Evolutionary conservation across 2,113 vertebrate genomes (phyloP).

Genomic region (Erythrocercus mccallii): DNA sequence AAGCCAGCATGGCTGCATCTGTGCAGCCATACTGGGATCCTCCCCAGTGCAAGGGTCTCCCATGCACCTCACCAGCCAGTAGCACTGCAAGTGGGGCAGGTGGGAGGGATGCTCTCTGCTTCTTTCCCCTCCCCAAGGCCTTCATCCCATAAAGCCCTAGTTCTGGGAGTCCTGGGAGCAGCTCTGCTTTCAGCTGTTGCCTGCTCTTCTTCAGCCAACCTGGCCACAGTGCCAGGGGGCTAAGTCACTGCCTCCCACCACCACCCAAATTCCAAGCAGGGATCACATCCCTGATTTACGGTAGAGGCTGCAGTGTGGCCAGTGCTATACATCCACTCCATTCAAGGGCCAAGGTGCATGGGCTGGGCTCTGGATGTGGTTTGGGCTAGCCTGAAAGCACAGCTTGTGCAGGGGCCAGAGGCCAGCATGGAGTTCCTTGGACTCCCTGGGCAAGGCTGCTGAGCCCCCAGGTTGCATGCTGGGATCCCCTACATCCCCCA

Average conservation of each 20-base stretch:
- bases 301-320: neutral
- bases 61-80: rapidly evolving
- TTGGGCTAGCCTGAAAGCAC: neutral
- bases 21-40: neutral
- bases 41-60: neutral
- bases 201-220: neutral
- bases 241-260: neutral
- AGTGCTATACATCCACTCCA: rapidly evolving
- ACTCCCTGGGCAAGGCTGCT: neutral
- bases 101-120: neutral
- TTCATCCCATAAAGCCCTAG: neutral
- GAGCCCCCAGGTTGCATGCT: neutral
- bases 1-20: neutral
- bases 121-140: neutral
- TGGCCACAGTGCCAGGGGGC: rapidly evolving
- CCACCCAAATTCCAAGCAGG: neutral
- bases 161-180: neutral
- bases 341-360: rapidly evolving
- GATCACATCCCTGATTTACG: neutral
- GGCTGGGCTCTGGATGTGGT: neutral
- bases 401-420: neutral
- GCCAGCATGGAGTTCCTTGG: neutral
- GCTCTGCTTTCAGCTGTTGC: neutral
- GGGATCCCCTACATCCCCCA: too few relatives aligned
- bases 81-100: neutral